A percentile compares a stretch with the other conserved stretches of the same genome.
These are phyloP conservation scores for Notarius lentiginosus DNA, from an alignment of 2,113 vertebrate genomes.

Conservation along the genomic window DNA sequence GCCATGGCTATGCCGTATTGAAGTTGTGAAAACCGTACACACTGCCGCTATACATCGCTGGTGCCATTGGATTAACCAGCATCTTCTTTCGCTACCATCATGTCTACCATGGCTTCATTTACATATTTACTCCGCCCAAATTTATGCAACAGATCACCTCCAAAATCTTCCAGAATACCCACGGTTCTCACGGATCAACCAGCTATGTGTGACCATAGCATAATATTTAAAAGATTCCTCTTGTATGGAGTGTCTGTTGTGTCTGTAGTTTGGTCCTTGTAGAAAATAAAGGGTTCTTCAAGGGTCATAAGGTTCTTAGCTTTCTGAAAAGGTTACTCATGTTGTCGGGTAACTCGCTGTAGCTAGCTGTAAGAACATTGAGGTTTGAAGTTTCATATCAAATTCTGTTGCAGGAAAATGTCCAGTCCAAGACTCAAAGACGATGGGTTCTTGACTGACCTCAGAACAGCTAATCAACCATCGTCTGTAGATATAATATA, in stretches of 20 bases:
- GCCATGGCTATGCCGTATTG: no score
- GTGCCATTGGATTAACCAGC: no score
- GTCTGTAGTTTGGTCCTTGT: conserved; percentile 43
- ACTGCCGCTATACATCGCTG: no score
- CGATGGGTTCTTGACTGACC: neutral
- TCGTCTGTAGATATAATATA: neutral
- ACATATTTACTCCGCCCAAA: no score
- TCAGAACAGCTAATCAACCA: neutral
- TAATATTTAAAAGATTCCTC: conserved; percentile 41
- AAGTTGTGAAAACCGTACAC: no score
- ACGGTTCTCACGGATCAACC: no score
- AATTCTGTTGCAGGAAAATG: no score
- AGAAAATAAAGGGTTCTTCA: conserved; percentile 10
- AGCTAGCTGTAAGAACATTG: neutral
- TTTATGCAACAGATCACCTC: no score
- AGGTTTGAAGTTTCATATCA: neutral
- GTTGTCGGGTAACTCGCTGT: neutral
- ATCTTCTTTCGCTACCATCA: no score
- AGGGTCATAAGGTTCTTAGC: neutral
- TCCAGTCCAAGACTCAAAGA: neutral
- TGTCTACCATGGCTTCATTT: no score
- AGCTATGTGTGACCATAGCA: conserved; percentile 2
- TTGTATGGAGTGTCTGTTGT: conserved; percentile 28
- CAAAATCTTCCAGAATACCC: no score
- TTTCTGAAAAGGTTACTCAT: neutral